These are phyloP conservation scores for Himalopsyche japonica DNA, from an alignment of 2,888 invertebrate genomes.

Conservation along the genomic window DNA sequence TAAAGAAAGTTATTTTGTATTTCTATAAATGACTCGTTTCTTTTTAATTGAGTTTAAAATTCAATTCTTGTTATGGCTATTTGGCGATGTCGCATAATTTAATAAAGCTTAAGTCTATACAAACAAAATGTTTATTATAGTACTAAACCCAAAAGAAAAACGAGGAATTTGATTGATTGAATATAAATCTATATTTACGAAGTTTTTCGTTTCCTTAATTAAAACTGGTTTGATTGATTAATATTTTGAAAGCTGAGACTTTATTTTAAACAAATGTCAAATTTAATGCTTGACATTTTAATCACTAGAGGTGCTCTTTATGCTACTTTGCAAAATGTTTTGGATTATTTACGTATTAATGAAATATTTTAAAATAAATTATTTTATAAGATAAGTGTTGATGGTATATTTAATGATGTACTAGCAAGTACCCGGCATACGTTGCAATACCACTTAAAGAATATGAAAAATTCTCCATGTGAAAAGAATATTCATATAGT, in stretches of 20 bases:
- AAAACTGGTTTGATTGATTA: not conserved
- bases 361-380: not conserved
- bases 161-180: not conserved
- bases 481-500: too few species aligned
- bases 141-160: not conserved
- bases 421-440: too few species aligned
- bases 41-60: not conserved
- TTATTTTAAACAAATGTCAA: not conserved
- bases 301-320: not conserved
- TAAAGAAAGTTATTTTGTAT: too few species aligned
- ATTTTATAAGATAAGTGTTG: too few species aligned
- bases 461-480: too few species aligned
- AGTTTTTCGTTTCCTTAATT: not conserved
- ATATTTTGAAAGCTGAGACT: not conserved
- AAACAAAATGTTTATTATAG: not conserved
- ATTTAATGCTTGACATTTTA: not conserved
- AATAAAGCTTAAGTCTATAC: not conserved
- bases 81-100: not conserved
- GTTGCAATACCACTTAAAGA: too few species aligned
- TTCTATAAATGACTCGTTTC: constrained; percentile 29
- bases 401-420: too few species aligned
- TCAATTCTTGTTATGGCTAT: not conserved
- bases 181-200: not conserved
- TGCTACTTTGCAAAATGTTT: not conserved
- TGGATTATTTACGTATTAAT: not conserved